Evolutionary conservation across 2,113 vertebrate genomes (phyloP).

Genomic region (Euleptes europaea): DNA sequence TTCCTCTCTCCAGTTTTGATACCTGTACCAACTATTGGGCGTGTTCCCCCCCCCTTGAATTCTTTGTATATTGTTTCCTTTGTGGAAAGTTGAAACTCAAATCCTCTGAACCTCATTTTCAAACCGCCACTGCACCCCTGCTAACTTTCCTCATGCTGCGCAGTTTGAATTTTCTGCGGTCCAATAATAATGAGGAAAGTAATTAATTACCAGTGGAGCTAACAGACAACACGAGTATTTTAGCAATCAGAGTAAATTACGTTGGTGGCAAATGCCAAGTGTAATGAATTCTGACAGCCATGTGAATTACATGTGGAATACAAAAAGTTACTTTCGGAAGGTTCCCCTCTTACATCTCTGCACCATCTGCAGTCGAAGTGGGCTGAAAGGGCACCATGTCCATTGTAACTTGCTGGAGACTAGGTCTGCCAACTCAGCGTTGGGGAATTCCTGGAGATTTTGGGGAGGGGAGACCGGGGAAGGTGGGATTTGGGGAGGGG

Average conservation of each 20-base stretch:
- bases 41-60: background rate
- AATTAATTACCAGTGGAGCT: slow-evolving; percentile 37
- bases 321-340: background rate
- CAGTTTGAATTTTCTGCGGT: slow-evolving; percentile 14
- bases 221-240: slow-evolving; percentile 45
- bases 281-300: slow-evolving; percentile 40
- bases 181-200: slow-evolving; percentile 30
- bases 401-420: background rate
- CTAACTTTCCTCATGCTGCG: background rate
- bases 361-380: background rate
- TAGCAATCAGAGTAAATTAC: slow-evolving; percentile 41
- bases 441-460: no score
- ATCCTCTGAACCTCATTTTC: background rate
- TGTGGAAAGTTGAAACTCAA: background rate
- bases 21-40: no score
- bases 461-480: no score
- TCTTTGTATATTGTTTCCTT: background rate
- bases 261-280: slow-evolving; percentile 31
- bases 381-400: background rate
- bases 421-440: no score
- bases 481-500: no score
- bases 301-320: slow-evolving; percentile 7
- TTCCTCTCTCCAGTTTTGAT: background rate
- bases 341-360: background rate
- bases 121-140: background rate